Evolutionary conservation across 2,888 invertebrate species (phyloP).

Genomic region (Tenthredo notha): DNA sequence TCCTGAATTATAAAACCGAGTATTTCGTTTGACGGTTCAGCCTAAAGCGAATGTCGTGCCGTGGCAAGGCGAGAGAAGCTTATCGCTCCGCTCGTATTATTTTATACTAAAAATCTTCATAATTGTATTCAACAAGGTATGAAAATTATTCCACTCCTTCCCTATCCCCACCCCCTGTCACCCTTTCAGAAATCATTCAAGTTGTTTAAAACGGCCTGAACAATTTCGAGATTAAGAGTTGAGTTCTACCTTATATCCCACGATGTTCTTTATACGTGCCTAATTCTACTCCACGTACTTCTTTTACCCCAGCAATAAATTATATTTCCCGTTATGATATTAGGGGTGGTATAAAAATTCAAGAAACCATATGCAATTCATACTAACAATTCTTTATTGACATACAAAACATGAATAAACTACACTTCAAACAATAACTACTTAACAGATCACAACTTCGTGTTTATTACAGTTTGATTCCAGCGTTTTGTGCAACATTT

Average conservation of each 20-base stretch:
- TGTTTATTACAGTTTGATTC: slow-evolving; percentile 67
- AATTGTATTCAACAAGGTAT: background rate
- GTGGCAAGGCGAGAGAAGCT: slow-evolving; percentile 12
- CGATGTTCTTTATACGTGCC: background rate
- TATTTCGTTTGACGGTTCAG: slow-evolving; percentile 15
- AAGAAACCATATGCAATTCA: background rate
- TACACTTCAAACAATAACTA: slow-evolving; percentile 1
- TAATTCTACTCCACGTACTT: background rate
- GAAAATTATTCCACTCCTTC: background rate
- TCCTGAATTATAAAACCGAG: slow-evolving; percentile 29
- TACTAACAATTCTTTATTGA: slow-evolving; percentile 36
- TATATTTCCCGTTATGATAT: background rate
- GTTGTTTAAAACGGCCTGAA: background rate
- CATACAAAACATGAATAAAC: slow-evolving; percentile 20
- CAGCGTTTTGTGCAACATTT: slow-evolving; percentile 78
- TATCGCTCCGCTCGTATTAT: slow-evolving; percentile 6
- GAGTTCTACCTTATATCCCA: background rate
- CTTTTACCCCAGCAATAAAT: background rate
- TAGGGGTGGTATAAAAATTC: background rate
- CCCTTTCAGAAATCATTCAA: slow-evolving; percentile 8
- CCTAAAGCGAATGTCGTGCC: background rate
- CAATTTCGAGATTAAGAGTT: background rate
- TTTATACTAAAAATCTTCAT: background rate
- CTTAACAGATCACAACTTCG: background rate
- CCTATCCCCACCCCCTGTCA: too few relatives aligned